A percentile compares a stretch with the other conserved stretches of the same genome.
Conservation (phyloP, 2,113 vertebrate species). For the Bolborhynchus lineola region DNA sequence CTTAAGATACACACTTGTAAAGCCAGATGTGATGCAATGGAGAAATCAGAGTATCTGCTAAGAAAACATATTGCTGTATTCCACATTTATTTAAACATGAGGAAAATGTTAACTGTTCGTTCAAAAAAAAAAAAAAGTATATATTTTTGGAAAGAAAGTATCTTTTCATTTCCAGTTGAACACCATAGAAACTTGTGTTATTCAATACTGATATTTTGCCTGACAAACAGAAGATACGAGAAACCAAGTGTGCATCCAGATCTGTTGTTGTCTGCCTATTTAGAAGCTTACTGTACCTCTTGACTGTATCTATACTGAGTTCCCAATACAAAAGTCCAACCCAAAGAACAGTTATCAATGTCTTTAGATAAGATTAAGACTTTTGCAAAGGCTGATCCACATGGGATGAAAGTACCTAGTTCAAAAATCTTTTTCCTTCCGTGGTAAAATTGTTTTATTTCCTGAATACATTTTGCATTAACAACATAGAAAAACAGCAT, state of each 20-base stretch:
- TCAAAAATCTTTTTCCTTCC: not conserved
- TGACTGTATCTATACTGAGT: not conserved
- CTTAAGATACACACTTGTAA: not conserved
- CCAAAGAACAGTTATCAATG: not conserved
- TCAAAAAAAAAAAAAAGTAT: not conserved
- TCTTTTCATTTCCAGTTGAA: not conserved
- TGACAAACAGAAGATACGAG: not conserved
- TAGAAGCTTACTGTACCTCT: not conserved
- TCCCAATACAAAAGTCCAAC: not conserved
- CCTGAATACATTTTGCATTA: not conserved
- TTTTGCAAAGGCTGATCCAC: not conserved
- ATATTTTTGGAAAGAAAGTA: not conserved
- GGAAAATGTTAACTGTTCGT: not conserved
- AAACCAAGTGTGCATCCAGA: not conserved
- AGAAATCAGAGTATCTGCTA: not conserved
- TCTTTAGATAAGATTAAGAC: not conserved
- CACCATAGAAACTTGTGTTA: not conserved
- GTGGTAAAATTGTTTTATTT: not conserved
- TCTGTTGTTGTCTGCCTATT: not conserved
- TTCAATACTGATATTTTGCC: not conserved
- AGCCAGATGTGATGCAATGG: not conserved
- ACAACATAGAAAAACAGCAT: not conserved
- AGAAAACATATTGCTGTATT: not conserved
- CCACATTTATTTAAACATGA: not conserved
- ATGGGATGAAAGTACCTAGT: not conserved